phyloP scores from a whole-genome alignment of 2,888 invertebrate species.

The Acanthosepion esculentum region DNA sequence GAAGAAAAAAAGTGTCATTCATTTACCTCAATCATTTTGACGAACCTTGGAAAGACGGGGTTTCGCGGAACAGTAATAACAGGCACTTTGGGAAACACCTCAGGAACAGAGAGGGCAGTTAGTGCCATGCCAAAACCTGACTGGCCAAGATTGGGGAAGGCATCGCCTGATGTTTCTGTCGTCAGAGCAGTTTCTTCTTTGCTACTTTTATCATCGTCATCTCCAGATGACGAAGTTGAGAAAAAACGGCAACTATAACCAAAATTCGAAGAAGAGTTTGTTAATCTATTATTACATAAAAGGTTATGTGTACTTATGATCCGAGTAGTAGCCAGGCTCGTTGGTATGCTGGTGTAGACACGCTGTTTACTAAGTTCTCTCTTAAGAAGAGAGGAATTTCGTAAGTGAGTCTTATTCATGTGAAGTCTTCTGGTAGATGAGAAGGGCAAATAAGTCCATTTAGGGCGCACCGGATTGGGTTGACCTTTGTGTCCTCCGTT shows the following conservation, averaged over 20 bases:
- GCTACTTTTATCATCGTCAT: not conserved
- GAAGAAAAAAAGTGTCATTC: not conserved
- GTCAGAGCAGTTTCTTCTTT: not conserved
- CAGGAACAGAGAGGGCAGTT: constrained; percentile 93
- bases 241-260: not conserved
- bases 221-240: constrained; percentile 38
- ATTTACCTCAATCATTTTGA: constrained; percentile 93
- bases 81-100: constrained; percentile 96
- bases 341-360: not conserved
- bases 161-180: not conserved
- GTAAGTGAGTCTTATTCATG: not conserved
- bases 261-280: not conserved
- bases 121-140: constrained; percentile 76
- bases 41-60: constrained; percentile 97
- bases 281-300: not conserved
- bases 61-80: constrained; percentile 94
- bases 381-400: not conserved
- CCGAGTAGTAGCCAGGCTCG: not conserved
- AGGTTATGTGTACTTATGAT: not conserved
- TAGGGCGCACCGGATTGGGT: not conserved
- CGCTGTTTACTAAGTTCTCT: not conserved
- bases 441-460: not conserved
- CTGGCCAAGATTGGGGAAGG: not conserved
- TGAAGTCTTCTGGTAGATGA: not conserved
- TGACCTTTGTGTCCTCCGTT: constrained; percentile 4